Conservation (phyloP, 2,888 invertebrate genomes). For the Torymus auratus region DNA sequence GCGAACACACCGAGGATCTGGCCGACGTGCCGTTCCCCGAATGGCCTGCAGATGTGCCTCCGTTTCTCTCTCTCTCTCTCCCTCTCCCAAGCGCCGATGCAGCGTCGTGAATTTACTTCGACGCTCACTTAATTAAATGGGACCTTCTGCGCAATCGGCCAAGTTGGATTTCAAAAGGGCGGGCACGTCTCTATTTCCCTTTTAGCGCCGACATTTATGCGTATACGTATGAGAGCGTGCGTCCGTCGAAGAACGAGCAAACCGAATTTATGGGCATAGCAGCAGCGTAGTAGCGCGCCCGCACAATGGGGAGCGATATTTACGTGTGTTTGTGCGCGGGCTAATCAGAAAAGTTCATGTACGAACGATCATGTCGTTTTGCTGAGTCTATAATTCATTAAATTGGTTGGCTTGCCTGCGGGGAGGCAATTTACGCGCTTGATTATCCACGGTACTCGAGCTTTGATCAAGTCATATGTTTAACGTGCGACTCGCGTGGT, state of each 20-base stretch:
- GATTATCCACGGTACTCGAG: no score
- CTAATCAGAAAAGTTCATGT: conserved; percentile 10
- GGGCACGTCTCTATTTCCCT: conserved; percentile 38
- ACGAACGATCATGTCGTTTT: not conserved
- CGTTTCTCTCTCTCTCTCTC: not conserved
- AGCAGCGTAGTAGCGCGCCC: not conserved
- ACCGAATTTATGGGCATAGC: no score
- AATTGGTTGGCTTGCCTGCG: not conserved
- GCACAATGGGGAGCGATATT: conserved; percentile 11
- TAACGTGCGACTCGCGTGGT: no score
- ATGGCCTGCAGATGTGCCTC: not conserved
- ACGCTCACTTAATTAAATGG: conserved; percentile 43
- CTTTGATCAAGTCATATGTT: no score
- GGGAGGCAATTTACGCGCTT: no score
- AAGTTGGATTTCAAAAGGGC: conserved; percentile 41
- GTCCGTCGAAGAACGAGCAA: no score
- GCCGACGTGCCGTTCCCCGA: not conserved
- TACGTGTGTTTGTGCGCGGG: conserved; percentile 20
- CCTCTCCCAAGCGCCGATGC: not conserved
- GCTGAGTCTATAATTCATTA: not conserved
- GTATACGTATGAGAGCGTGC: no score
- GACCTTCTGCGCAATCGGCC: not conserved
- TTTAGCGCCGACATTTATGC: not conserved
- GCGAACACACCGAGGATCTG: conserved; percentile 60
- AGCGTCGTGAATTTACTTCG: conserved; percentile 41